Percentiles rank a stretch among this genome's conserved stretches.
Conservation (phyloP, 2,797 vertebrate species). For the Oceanodroma leucorhoa region DNA sequence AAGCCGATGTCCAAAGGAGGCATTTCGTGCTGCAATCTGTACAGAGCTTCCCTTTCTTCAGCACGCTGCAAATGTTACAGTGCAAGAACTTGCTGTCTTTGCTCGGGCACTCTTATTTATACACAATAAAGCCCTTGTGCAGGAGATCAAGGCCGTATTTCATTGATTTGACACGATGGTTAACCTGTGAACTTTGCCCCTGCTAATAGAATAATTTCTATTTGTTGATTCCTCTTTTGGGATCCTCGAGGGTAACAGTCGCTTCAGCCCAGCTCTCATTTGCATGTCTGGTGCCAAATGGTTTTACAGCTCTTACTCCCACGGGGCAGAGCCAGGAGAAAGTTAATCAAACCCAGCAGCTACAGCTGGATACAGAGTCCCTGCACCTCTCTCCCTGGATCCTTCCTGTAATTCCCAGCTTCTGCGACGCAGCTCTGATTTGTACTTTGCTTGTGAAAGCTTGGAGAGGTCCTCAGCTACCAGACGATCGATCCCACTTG, state of each 20-base stretch:
- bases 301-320: neutral
- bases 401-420: neutral
- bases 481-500: neutral
- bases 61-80: neutral
- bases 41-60: constrained; percentile 45
- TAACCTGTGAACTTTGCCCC: constrained; percentile 60
- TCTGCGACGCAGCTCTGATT: neutral
- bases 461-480: neutral
- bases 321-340: neutral
- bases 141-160: constrained; percentile 59
- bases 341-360: neutral
- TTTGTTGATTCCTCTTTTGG: constrained; percentile 56
- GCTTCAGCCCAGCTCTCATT: neutral
- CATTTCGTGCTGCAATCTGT: neutral
- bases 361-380: neutral
- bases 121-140: constrained; percentile 56
- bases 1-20: neutral
- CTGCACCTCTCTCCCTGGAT: neutral
- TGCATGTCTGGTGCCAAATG: constrained; percentile 22
- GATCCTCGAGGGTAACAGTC: neutral
- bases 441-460: neutral
- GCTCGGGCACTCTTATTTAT: constrained; percentile 34
- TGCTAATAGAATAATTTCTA: constrained; percentile 65
- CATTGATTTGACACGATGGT: constrained; percentile 60
- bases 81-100: constrained; percentile 43